phyloP scores from a whole-genome alignment of 2,888 invertebrate genomes.

The Adineta ricciae region DNA sequence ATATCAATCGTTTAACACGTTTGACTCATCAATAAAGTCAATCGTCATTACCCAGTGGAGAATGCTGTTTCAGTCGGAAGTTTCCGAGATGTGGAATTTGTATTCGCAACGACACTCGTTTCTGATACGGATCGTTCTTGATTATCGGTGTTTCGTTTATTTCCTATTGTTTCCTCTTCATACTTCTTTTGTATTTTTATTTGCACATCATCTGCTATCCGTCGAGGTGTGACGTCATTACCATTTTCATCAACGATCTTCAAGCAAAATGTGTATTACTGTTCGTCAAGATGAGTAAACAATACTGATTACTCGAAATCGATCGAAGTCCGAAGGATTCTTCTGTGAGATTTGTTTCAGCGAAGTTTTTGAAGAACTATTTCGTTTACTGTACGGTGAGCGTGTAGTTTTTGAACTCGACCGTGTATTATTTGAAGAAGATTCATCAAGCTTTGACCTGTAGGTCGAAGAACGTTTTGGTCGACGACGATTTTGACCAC shows the following conservation, averaged over 20 bases:
- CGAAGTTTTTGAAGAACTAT: neutral
- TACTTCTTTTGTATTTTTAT: neutral
- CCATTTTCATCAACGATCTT: neutral
- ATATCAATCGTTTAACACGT: neutral
- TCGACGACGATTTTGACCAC: neutral
- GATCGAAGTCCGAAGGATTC: neutral
- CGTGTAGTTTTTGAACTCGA: neutral
- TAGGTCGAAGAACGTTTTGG: neutral
- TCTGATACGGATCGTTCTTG: neutral
- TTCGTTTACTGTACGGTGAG: neutral
- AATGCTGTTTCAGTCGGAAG: neutral
- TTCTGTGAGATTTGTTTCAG: neutral
- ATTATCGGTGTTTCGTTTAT: neutral
- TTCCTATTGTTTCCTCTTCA: neutral
- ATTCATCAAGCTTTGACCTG: neutral
- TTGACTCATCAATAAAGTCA: neutral
- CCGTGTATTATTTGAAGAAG: neutral
- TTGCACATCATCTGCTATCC: neutral
- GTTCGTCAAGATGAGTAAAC: neutral
- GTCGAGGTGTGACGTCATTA: conserved; percentile 8
- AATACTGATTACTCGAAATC: neutral
- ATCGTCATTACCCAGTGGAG: neutral
- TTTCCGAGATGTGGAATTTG: neutral
- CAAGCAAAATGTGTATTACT: neutral
- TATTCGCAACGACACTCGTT: neutral